These are phyloP conservation scores for Balaenoptera acutorostrata DNA, from an alignment of 2,113 vertebrate species.

Conservation along the genomic window DNA sequence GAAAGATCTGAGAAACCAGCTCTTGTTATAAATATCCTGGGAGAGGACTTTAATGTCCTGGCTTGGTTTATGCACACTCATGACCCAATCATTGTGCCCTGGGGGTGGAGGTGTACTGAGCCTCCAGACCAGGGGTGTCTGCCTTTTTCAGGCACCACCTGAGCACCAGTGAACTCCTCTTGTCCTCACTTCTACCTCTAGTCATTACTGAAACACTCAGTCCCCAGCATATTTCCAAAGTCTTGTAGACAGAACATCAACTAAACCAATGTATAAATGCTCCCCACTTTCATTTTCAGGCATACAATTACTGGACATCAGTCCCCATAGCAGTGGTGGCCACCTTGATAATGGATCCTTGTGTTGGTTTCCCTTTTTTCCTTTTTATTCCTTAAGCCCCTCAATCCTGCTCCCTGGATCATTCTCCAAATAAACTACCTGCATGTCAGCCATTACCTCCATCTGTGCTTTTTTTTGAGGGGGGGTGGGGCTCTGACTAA, in stretches of 20 bases:
- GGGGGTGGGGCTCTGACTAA: fast-evolving
- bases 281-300: not conserved
- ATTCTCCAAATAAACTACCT: not conserved
- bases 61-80: not conserved
- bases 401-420: not conserved
- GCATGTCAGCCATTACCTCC: not conserved
- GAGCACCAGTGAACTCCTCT: not conserved
- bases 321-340: not conserved
- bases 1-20: not conserved
- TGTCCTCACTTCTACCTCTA: not conserved
- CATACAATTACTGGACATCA: not conserved
- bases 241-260: not conserved
- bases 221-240: not conserved
- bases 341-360: not conserved
- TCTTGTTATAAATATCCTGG: not conserved
- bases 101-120: not conserved
- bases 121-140: too few species aligned
- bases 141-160: not conserved
- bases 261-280: not conserved
- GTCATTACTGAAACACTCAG: not conserved
- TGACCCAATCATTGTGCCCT: not conserved
- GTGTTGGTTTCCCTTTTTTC: not conserved
- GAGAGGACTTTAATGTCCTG: not conserved
- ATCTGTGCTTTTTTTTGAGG: not conserved
- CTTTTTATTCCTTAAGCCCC: not conserved